Percentiles rank a stretch among this genome's conserved stretches.
phyloP scores from a whole-genome alignment of 2,797 vertebrate species.

The Psittacula echo region DNA sequence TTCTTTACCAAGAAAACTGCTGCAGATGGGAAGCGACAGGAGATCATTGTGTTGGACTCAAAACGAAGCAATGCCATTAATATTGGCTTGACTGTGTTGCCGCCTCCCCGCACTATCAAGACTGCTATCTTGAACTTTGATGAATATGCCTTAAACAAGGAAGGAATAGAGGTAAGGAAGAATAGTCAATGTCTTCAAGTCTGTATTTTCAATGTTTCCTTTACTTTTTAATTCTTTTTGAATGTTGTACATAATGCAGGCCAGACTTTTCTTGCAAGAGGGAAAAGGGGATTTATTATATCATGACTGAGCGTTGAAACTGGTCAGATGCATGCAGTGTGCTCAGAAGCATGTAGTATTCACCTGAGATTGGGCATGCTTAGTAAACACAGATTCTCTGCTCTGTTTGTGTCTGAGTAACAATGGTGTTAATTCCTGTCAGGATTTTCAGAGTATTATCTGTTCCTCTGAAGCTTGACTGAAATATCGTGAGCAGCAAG shows the following conservation, averaged over 20 bases:
- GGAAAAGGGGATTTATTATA: neutral
- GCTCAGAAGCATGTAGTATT: neutral
- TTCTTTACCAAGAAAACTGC: conserved; percentile 89
- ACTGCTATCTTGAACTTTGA: conserved; percentile 98
- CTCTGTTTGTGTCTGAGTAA: neutral
- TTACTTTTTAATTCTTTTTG: neutral
- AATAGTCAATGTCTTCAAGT: neutral
- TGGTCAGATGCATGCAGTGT: neutral
- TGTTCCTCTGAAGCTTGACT: neutral
- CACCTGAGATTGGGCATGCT: neutral
- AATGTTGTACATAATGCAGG: neutral
- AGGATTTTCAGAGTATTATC: neutral
- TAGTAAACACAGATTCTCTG: neutral
- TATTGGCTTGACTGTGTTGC: conserved; percentile 95
- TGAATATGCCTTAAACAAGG: conserved; percentile 98
- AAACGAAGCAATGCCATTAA: conserved; percentile 98
- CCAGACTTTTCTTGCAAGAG: neutral
- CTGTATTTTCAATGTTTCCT: neutral
- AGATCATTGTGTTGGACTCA: conserved; percentile 95
- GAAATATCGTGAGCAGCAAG: neutral
- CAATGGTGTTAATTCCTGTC: neutral
- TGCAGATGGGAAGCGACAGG: conserved; percentile 95
- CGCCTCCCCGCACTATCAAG: conserved; percentile 97
- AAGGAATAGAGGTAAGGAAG: conserved; percentile 94
- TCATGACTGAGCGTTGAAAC: neutral